Evolutionary conservation across 2,113 vertebrate species (phyloP), one percentile per base, ranked within the genome.

Genomic region (Erythrocercus mccallii): DNA sequence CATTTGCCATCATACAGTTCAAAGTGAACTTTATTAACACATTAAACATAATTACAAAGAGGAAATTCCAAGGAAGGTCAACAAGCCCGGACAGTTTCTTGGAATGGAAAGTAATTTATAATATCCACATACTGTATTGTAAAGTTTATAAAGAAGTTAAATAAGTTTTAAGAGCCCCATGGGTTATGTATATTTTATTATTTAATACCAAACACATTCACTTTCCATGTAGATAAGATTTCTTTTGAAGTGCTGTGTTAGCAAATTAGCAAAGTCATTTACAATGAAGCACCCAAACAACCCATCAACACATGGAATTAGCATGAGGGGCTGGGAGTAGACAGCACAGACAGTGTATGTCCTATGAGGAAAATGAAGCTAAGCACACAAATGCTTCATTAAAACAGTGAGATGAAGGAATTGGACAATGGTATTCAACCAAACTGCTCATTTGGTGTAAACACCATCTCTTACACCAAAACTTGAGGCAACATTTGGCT

Each of bases 1-100:
- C 95, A 94, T 96, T 95, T 95, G 89, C 96, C 91, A 92, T 92
- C 84, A 95, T 82, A 90, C 48, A 97, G 97, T 98, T 98, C 97
- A 98, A 98, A 97, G 97, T 86, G 86, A 95, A 95, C 92, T 97
- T 98, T 97, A 98, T 97, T 97, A 97, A 97, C 96, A 97, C 97
- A 97, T 97, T 96, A 97, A 97, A 96, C 79, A 94, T 95, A 97
- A 97, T 97, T 96, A 96, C 80, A 95, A 96, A 95, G 93, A 95
- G 97, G 97, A 98, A 97, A 98, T 98, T 97, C 97, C 98, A 97
- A 93, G 56, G 87, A 97, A 96, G 95, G 95, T 96, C 96, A 96
- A 95, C 91, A 69, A 92, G 86, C 73, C 56, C 2, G 62, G 95
- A 97, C 95, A 95, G 92, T 96, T 96, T 95, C 90, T 97, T 97